Base-by-base conservation (phyloP, 2,888 invertebrate species). In the Amorpha juglandis region DNA sequence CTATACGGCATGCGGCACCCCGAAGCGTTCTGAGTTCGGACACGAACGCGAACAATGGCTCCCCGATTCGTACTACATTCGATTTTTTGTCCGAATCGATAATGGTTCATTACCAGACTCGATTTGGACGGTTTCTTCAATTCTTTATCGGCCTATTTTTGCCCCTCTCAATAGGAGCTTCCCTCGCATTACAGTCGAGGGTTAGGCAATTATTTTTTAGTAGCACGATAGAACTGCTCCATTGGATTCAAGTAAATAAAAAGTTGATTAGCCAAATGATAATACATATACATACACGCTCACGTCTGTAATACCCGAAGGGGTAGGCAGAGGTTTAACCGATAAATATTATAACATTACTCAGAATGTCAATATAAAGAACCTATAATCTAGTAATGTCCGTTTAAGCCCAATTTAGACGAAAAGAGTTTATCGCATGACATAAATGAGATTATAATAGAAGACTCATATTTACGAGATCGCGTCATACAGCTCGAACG, bases 51-150 rank as follows among this genome's bases (percentile, higher is more conserved):
- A 42, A 58, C 58, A 58, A 58, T 58, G 11, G 42, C 38, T 19
- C 38, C 58, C 58, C 38, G 58, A 58, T 58, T 58, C 58, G 58
- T 58, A 42, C 38, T 35, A 27, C 27, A 33, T 33, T 42, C 11
- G 38, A 16, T 58, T 58, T 55, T 58, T 58, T 58, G 58, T 58
- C 33, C 38, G 58, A 19, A 42, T 42, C 58, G 42, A 58, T 42
- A 58, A 58, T 58, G 58, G 58, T 42, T 58, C 58, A 58, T 58
- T 58, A 58, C 42, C 58, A 58, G 58, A 38, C 38, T 19, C 42
- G 38, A 42, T 58, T 38, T 38, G 58, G 58, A 58, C 12, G 58
- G 38, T 38, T 19, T 35, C 53, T 58, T 58, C 42, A 19, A 42
- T 58, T 42, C 19, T 58, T 58, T 42, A 58, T 58, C 58, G 21